Conservation (phyloP, 2,888 invertebrate genomes). For the Sarcophaga rosellei region DNA sequence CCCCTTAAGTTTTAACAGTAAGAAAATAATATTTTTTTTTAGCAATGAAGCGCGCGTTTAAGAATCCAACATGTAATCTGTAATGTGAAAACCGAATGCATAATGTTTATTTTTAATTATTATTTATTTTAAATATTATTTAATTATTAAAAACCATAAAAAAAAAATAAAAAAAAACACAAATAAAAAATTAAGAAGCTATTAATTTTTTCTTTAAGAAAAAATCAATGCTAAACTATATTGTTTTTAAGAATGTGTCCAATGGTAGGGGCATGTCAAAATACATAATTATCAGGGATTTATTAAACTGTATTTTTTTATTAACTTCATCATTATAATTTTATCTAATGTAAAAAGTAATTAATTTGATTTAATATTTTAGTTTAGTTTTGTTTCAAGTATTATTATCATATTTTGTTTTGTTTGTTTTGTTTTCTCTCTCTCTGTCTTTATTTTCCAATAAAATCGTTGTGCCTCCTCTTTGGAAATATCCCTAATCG, state of each 20-base stretch:
- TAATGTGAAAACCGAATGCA: slow-evolving; percentile 50
- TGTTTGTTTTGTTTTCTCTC: slow-evolving; percentile 24
- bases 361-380: not conserved
- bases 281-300: slow-evolving; percentile 68
- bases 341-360: slow-evolving; percentile 16
- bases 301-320: slow-evolving; percentile 62
- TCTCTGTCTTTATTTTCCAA: slow-evolving; percentile 48
- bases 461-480: slow-evolving; percentile 64
- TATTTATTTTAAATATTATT: slow-evolving; percentile 67
- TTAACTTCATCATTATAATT: slow-evolving; percentile 56
- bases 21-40: slow-evolving; percentile 14
- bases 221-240: slow-evolving; percentile 27
- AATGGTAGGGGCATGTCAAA: slow-evolving; percentile 52
- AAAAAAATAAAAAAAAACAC: slow-evolving; percentile 31
- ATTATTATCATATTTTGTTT: slow-evolving; percentile 50
- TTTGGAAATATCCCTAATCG: slow-evolving; percentile 15
- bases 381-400: slow-evolving; percentile 64
- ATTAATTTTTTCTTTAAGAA: slow-evolving; percentile 25
- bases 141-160: slow-evolving; percentile 43
- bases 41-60: slow-evolving; percentile 14
- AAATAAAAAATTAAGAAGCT: slow-evolving; percentile 3
- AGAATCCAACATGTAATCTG: slow-evolving; percentile 4
- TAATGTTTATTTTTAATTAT: slow-evolving; percentile 55
- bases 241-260: slow-evolving; percentile 30
- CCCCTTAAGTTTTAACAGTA: slow-evolving; percentile 45